These are phyloP conservation scores for Liopterus haemorrhoidalis DNA, from an alignment of 2,888 invertebrate species.

Conservation along the genomic window DNA sequence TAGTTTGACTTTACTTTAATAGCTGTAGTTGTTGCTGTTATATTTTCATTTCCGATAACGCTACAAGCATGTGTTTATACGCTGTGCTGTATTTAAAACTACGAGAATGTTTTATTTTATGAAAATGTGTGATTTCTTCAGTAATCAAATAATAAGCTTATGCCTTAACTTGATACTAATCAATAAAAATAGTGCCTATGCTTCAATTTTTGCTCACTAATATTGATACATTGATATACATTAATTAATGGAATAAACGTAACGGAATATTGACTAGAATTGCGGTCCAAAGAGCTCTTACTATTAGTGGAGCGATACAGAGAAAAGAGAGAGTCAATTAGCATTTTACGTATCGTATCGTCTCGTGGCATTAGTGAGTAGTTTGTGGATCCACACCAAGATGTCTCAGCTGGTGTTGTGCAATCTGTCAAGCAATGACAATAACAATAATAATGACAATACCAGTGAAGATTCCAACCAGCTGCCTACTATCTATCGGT, in stretches of 20 bases:
- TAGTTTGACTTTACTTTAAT: no score
- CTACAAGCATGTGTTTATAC: no score
- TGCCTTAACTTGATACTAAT: slow-evolving; percentile 21
- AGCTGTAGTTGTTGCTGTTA: no score
- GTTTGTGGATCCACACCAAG: slow-evolving; percentile 16
- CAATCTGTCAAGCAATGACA: slow-evolving; percentile 55
- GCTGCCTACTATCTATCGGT: slow-evolving; percentile 85
- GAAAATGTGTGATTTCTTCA: no score
- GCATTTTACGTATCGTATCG: slow-evolving; percentile 1
- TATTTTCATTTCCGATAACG: no score
- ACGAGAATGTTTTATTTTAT: no score
- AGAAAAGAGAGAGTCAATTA: slow-evolving; percentile 17
- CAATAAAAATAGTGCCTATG: slow-evolving; percentile 24
- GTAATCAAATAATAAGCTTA: slow-evolving; percentile 19
- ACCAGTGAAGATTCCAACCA: slow-evolving; percentile 81
- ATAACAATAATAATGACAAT: slow-evolving; percentile 70
- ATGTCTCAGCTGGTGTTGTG: slow-evolving; percentile 63
- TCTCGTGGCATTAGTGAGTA: slow-evolving; percentile 19
- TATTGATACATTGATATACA: no score
- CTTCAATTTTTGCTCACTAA: slow-evolving; percentile 23
- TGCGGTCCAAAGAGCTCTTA: no score
- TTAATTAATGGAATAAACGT: background rate
- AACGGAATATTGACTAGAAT: background rate
- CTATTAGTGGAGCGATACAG: no score
- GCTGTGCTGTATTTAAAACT: no score